These are phyloP conservation scores for Dugesia japonica DNA, from an alignment of 2,888 invertebrate species.

Conservation along the genomic window DNA sequence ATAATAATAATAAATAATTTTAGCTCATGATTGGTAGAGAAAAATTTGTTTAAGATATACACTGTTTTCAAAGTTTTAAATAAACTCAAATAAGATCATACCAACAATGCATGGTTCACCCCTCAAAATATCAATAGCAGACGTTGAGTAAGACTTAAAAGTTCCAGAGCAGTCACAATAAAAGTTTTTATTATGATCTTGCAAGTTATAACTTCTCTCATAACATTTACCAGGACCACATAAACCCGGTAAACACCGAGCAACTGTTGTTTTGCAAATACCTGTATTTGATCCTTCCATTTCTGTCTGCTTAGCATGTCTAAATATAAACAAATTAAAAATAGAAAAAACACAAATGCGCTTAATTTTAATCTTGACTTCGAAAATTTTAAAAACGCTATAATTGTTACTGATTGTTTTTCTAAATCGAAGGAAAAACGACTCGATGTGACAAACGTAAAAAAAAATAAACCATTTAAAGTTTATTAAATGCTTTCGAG, in stretches of 20 bases:
- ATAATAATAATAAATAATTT: too few relatives aligned
- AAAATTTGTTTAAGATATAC: too few relatives aligned
- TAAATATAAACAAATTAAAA: background rate
- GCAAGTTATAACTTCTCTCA: background rate
- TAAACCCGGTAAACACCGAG: background rate
- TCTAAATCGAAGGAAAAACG: too few relatives aligned
- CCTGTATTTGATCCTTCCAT: background rate
- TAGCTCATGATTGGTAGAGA: too few relatives aligned
- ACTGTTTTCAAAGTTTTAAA: too few relatives aligned
- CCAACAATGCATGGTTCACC: background rate
- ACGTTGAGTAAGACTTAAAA: background rate
- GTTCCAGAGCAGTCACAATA: background rate
- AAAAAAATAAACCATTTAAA: too few relatives aligned
- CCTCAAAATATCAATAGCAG: background rate
- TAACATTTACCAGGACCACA: constrained; percentile 1
- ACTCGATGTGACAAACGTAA: too few relatives aligned
- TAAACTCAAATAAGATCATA: background rate
- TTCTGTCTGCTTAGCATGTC: background rate
- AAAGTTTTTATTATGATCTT: background rate
- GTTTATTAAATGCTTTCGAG: too few relatives aligned
- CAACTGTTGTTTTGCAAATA: background rate
- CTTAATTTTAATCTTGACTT: too few relatives aligned
- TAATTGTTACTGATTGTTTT: too few relatives aligned
- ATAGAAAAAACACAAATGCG: too few relatives aligned
- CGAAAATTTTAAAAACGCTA: too few relatives aligned